Evolutionary conservation across 2,888 invertebrate species (phyloP), one percentile per base, ranked within the genome.

Genomic region (Cremastinae sp.): DNA sequence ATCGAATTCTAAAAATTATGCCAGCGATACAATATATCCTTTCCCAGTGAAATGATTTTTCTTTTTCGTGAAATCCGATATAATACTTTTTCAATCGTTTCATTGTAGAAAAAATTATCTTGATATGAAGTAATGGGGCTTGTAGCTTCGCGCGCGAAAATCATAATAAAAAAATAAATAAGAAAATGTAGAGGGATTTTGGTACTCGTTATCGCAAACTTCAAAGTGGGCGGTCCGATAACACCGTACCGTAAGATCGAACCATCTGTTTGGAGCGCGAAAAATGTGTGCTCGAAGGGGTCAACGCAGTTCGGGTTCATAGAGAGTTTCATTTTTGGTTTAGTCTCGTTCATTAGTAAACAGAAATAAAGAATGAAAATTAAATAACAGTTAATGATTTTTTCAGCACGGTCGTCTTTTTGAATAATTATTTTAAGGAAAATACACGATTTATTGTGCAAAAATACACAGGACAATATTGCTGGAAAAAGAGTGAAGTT

Each of bases 191-290:
- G 14, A 38, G 22, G 5, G 10, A 28, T 34, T 16, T 28, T 10
- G 4, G 41, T 43, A 41, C 9, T 49, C 18, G 53, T 45, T 58
- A 59, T 76, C 47, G n/a, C n/a, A 18, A 69, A 54, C 22, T 34
- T 54, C 53, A 4, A 28, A 36, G 41, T 59, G 69, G 73, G 54
- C 41, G 69, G 59, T 64, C 69, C 14, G 22, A 58, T 76, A 56
- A 58, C 9, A 34, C 16, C 9, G 56, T 34, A 22, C 10, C 1
- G 9, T 45, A 59, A 66, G 41, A 34, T 51, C 8, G 43, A 28
- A 58, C 38, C 72, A 76, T 72, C 75, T 72, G 68, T 65, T 59
- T 5, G 34, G n/a, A 45, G 14, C 8, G 12, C 51, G 14, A 72
- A 51, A 45, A 14, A 16, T 41, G 38, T 12, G 43, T 54, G 47